Base-by-base conservation (phyloP, 2,113 vertebrate genomes). In the Psittacus erithacus region DNA sequence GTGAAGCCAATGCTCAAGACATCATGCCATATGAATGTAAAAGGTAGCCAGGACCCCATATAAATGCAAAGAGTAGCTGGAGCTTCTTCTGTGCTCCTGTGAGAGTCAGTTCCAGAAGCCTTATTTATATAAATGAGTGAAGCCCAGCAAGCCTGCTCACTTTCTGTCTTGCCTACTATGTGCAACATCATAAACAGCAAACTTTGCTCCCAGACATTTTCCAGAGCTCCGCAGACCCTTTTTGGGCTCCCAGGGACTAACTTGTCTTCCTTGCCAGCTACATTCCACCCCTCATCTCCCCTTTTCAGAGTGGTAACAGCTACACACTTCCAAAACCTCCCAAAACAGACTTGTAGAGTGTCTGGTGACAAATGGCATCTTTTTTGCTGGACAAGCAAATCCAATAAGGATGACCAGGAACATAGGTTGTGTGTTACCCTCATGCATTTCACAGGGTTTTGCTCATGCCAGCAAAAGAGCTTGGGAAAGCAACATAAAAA, bases 141-240 rank as follows among this genome's bases (percentile, higher is more conserved):
- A 76, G 39, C 78, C 52, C 78, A 95, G 64, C 18, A 64, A 68
- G 46, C 41, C 69, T n/a, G 49, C 70, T 93, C 35, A 57, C 71
- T 85, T 93, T 95, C 81, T 86, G 33, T 43, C 35, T 71, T 87
- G 47, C 82, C 68, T 88, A 83, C 47, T 89, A 73, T 49, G 10
- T 91, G 62, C 62, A 87, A 53, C 35, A 38, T 33, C 47, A 52
- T 84, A 64, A 95, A 92, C 44, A 82, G 81, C 65, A 84, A 78
- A 91, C 69, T 92, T 91, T 62, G 15, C 57, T 92, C 35, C 39
- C 10, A 79, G 95, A 92, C 70, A 49, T 96, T 95, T 93, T 93
- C 89, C 93, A 96, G 86, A 95, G 88, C 73, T 91, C 49, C 43
- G 9, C 0, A 1, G 52, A 46, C 28, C 17, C 22, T 76, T 91